A percentile compares a stretch with the other conserved stretches of the same genome.
Conservation (phyloP, 92 coral and sea anemone species). For the Bergia puertoricense region DNA sequence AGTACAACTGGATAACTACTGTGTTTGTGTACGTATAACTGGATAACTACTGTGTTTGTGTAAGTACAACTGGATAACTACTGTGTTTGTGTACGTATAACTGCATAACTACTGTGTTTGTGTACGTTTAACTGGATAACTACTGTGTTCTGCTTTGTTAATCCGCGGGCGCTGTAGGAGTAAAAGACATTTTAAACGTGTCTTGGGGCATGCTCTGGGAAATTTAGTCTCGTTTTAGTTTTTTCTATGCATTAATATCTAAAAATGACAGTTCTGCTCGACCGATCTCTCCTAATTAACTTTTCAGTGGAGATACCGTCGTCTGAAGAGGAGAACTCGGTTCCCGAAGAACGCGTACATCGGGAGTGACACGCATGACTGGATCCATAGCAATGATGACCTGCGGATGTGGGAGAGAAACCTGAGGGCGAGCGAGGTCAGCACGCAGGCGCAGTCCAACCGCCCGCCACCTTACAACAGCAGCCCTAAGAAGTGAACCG, state of each 20-base stretch:
- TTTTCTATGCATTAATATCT: too few species aligned
- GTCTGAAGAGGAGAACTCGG: constrained; percentile 62
- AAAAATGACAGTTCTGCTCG: background rate
- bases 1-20: background rate
- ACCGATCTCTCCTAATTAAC: background rate
- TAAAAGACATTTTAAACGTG: too few species aligned
- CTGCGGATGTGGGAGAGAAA: constrained; percentile 89
- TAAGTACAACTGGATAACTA: too few species aligned
- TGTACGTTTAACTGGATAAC: too few species aligned
- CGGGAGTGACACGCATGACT: constrained; percentile 62
- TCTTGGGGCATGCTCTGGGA: too few species aligned
- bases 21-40: too few species aligned
- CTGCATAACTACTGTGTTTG: too few species aligned
- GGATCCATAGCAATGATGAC: constrained; percentile 79
- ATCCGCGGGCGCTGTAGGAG: too few species aligned
- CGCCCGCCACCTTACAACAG: constrained; percentile 24
- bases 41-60: too few species aligned
- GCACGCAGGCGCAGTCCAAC: constrained; percentile 31
- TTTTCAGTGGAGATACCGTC: constrained; percentile 64
- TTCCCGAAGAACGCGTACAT: constrained; percentile 64
- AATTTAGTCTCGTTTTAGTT: too few species aligned
- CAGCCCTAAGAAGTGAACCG: background rate
- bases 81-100: too few species aligned
- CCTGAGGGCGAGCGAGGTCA: constrained; percentile 79
- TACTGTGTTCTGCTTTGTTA: too few species aligned